Percentiles rank a stretch among this genome's conserved stretches.
Evolutionary conservation across 2,888 invertebrate genomes (phyloP).

Genomic region (Leucoma salicis): DNA sequence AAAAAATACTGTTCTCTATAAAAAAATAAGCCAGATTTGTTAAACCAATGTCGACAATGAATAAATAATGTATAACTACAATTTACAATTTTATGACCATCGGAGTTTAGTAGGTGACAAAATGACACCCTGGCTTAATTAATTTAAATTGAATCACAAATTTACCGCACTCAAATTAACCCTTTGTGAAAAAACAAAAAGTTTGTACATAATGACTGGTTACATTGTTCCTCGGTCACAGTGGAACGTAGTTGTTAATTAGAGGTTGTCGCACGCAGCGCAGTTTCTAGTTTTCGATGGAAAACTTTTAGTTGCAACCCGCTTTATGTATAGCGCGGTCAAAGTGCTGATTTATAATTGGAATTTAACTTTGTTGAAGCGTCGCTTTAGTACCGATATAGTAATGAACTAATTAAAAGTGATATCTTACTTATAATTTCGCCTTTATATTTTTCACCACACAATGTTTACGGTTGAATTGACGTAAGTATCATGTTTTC

Average conservation of each 20-base stretch:
- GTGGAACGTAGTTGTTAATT: slow-evolving; percentile 41
- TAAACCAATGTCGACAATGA: no score
- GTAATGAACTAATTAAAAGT: no score
- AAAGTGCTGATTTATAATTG: slow-evolving; percentile 10
- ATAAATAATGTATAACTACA: no score
- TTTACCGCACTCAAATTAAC: background rate
- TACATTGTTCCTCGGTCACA: slow-evolving; percentile 7
- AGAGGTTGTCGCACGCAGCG: slow-evolving; percentile 45
- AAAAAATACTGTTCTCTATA: no score
- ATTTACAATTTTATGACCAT: background rate
- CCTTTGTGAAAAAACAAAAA: slow-evolving; percentile 5
- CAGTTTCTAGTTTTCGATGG: slow-evolving; percentile 46
- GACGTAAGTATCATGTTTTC: no score
- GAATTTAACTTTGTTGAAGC: slow-evolving; percentile 4
- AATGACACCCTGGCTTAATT: background rate
- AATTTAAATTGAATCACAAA: slow-evolving; percentile 1
- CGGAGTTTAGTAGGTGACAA: background rate
- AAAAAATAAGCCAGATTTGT: no score
- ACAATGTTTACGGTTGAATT: no score
- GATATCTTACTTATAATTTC: no score
- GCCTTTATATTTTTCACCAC: no score
- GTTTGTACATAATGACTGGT: slow-evolving; percentile 1
- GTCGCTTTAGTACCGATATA: background rate
- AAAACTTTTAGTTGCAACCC: slow-evolving; percentile 44
- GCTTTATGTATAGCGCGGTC: slow-evolving; percentile 27